These are phyloP conservation scores for Typhlichthys subterraneus DNA, from an alignment of 2,797 vertebrate species.

Conservation along the genomic window DNA sequence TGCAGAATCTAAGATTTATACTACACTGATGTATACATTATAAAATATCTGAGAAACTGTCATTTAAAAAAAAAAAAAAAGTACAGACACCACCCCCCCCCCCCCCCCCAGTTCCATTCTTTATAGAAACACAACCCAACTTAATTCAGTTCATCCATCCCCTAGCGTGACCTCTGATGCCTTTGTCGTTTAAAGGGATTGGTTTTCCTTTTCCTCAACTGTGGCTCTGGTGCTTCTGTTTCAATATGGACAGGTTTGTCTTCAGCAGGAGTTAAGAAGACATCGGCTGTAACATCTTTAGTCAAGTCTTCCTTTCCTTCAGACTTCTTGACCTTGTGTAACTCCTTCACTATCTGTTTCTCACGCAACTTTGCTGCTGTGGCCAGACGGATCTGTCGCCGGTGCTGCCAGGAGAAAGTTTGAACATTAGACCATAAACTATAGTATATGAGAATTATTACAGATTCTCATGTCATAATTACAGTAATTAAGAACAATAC, in stretches of 20 bases:
- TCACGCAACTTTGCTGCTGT: conserved; percentile 86
- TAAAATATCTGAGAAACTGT: not conserved
- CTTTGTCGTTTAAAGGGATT: conserved; percentile 87
- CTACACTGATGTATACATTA: not conserved
- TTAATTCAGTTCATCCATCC: conserved; percentile 30
- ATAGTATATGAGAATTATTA: not conserved
- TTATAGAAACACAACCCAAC: not conserved
- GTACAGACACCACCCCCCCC: no score
- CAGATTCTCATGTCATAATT: not conserved
- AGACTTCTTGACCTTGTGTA: conserved; percentile 82
- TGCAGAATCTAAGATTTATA: not conserved
- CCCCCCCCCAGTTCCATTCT: not conserved
- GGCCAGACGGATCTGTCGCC: conserved; percentile 81
- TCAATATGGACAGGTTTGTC: conserved; percentile 82
- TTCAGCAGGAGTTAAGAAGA: conserved; percentile 85
- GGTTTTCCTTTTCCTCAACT: conserved; percentile 78
- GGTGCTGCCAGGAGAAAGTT: conserved; percentile 75
- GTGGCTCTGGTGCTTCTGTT: conserved; percentile 74
- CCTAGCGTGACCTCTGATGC: conserved; percentile 67
- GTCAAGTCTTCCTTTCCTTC: conserved; percentile 72
- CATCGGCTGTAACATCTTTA: conserved; percentile 85
- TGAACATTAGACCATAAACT: not conserved
- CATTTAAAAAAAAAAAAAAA: not conserved
- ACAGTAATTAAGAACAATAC: not conserved
- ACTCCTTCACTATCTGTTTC: conserved; percentile 89